Percentiles rank a stretch among this genome's conserved stretches.
Evolutionary conservation across 2,888 invertebrate genomes (phyloP).

Genomic region (Napeogenes inachia): DNA sequence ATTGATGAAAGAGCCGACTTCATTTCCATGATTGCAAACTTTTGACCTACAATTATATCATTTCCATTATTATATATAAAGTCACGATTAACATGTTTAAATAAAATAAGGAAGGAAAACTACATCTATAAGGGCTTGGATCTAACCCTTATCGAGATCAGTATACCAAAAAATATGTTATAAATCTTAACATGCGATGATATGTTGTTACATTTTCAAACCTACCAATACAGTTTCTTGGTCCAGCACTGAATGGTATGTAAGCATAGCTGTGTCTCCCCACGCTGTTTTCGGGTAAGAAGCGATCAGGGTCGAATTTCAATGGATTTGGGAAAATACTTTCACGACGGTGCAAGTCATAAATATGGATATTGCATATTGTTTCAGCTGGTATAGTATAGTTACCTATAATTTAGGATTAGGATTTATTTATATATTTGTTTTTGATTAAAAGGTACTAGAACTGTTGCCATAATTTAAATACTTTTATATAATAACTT

Average conservation of each 20-base stretch:
- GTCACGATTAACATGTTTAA: too few species aligned
- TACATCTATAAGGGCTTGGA: too few species aligned
- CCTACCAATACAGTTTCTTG: constrained; percentile 82
- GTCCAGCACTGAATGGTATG: constrained; percentile 82
- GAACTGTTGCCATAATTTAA: too few species aligned
- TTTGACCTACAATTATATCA: constrained; percentile 65
- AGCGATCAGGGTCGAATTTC: constrained; percentile 83
- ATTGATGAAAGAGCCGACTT: constrained; percentile 71
- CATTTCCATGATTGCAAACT: constrained; percentile 77
- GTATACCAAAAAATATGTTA: too few species aligned
- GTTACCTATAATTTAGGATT: constrained; percentile 14
- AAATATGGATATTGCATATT: constrained; percentile 75
- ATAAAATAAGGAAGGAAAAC: too few species aligned
- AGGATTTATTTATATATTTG: not conserved
- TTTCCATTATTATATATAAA: not conserved
- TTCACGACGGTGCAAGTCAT: constrained; percentile 80
- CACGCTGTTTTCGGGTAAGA: constrained; percentile 76
- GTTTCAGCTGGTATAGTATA: constrained; percentile 67
- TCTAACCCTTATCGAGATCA: too few species aligned
- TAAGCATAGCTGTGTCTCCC: constrained; percentile 79
- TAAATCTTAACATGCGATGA: too few species aligned
- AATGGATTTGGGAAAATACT: constrained; percentile 81
- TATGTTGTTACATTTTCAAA: not conserved
- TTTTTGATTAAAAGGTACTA: not conserved
- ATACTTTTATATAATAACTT: too few species aligned